A percentile compares a stretch with the other conserved stretches of the same genome.
phyloP scores from a whole-genome alignment of 2,113 vertebrate species.

The Myrmophylax atrothorax region DNA sequence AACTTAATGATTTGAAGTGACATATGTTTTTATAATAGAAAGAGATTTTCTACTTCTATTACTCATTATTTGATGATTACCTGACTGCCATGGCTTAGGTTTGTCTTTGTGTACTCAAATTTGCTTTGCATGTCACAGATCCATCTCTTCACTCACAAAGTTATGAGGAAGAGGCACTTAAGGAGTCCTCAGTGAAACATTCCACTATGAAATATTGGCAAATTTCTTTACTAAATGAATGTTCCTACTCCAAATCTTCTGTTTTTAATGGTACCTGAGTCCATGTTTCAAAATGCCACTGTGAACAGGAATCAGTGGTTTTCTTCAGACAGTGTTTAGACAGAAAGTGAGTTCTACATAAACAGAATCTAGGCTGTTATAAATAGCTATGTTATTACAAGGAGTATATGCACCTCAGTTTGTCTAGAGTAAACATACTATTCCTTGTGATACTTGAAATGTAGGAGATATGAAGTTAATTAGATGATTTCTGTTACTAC shows the following conservation, averaged over 20 bases:
- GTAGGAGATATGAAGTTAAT: background rate
- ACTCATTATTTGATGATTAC: background rate
- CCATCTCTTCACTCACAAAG: background rate
- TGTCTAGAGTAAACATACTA: background rate
- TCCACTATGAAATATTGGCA: background rate
- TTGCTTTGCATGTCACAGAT: background rate
- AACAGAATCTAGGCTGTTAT: background rate
- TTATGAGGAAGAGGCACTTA: background rate
- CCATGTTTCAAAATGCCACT: background rate
- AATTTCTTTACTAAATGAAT: background rate
- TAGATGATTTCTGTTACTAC: background rate
- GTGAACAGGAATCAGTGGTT: background rate
- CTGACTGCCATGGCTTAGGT: background rate
- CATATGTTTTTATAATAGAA: background rate
- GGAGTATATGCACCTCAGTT: background rate
- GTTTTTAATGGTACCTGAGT: background rate
- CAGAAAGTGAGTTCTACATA: background rate
- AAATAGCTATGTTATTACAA: background rate
- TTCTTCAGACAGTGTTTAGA: background rate
- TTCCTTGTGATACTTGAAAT: background rate
- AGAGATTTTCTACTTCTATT: background rate
- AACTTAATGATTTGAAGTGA: background rate
- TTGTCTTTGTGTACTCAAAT: background rate
- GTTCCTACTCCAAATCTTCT: background rate
- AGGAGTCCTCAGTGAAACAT: background rate